These are phyloP conservation scores for Syngnathus acus DNA, from an alignment of 2,797 vertebrate species.

Conservation along the genomic window DNA sequence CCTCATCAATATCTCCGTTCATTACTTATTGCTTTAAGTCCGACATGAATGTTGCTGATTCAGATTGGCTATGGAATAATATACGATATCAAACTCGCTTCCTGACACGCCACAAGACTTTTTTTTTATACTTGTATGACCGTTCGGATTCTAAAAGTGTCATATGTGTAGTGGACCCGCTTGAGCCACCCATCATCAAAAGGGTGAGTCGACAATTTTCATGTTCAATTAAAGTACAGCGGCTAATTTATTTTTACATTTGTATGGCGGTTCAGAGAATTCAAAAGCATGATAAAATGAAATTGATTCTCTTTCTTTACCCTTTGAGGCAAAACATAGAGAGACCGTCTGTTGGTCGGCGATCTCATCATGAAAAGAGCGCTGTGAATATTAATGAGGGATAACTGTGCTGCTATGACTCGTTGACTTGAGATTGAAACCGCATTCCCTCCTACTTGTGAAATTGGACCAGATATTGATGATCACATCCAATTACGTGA, in stretches of 20 bases:
- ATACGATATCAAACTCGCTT: neutral
- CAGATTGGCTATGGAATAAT: constrained; percentile 62
- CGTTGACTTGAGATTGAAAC: constrained; percentile 48
- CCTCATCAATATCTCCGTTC: constrained; percentile 75
- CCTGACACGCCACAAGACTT: neutral
- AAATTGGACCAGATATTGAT: constrained; percentile 67
- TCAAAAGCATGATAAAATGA: neutral
- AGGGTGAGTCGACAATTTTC: neutral
- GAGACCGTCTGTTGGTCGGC: constrained; percentile 38
- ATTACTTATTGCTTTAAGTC: constrained; percentile 71
- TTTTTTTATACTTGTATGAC: neutral
- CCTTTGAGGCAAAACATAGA: constrained; percentile 44
- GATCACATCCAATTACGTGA: constrained; percentile 75
- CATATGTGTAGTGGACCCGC: too few relatives aligned
- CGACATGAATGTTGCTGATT: constrained; percentile 67
- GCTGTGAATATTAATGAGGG: constrained; percentile 61
- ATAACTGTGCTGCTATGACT: constrained; percentile 60
- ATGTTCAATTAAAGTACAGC: neutral
- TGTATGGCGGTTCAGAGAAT: neutral
- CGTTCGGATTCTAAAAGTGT: too few relatives aligned
- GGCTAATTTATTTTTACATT: neutral
- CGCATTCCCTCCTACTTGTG: constrained; percentile 57
- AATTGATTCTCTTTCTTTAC: neutral
- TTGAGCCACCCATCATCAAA: too few relatives aligned
- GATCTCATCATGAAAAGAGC: constrained; percentile 49